Evolutionary conservation across 2,113 vertebrate species (phyloP).

Genomic region (Ancistrus triradiatus): DNA sequence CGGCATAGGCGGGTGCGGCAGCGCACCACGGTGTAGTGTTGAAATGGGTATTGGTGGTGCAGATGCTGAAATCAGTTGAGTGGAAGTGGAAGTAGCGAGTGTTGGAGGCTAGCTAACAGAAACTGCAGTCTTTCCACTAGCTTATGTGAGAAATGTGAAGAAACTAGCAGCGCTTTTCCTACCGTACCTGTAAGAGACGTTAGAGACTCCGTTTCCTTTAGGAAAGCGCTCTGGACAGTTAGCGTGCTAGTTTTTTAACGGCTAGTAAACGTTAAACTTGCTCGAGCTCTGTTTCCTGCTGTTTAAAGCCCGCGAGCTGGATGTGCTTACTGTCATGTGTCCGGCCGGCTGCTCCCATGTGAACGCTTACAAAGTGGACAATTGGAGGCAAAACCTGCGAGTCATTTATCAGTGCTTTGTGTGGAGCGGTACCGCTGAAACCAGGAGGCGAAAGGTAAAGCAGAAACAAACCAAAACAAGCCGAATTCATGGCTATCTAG

Average conservation of each 20-base stretch:
- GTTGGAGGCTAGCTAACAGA: conserved; percentile 15
- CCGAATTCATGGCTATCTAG: background rate
- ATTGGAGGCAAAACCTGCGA: conserved; percentile 96
- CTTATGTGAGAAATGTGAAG: background rate
- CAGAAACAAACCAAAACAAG: conserved; percentile 3
- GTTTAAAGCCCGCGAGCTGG: conserved; percentile 47
- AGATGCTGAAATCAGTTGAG: conserved; percentile 29
- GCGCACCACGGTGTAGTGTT: conserved; percentile 15
- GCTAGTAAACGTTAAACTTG: conserved; percentile 42
- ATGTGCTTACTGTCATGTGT: conserved; percentile 80
- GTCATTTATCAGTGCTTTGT: conserved; percentile 97
- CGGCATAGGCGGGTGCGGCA: background rate
- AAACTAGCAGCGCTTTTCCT: no score
- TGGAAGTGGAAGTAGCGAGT: conserved; percentile 24
- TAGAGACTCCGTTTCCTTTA: conserved; percentile 17
- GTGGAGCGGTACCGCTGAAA: conserved; percentile 91
- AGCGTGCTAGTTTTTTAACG: conserved; percentile 14
- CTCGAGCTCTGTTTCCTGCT: conserved; percentile 52
- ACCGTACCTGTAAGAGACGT: no score
- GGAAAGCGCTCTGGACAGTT: conserved; percentile 13
- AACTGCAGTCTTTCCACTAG: background rate
- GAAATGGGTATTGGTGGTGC: conserved; percentile 26
- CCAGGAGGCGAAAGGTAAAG: conserved; percentile 92
- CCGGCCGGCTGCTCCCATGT: conserved; percentile 93
- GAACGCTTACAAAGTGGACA: conserved; percentile 94